phyloP scores from a whole-genome alignment of 2,797 vertebrate species.

The Chaunax sp. region DNA sequence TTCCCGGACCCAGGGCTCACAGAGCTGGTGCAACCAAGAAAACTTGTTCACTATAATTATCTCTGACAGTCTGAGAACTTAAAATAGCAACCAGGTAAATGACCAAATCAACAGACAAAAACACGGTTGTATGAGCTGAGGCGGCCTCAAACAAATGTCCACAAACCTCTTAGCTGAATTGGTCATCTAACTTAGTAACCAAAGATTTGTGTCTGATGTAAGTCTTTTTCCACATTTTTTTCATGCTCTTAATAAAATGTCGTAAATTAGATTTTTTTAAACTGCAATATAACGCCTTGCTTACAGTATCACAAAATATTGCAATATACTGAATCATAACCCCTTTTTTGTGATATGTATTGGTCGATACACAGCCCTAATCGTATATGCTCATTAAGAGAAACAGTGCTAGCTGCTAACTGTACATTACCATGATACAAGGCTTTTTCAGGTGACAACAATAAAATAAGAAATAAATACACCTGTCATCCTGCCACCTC shows the following conservation, averaged over 20 bases:
- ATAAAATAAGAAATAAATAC: slow-evolving; percentile 17
- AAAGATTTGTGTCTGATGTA: not conserved
- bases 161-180: not conserved
- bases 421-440: not conserved
- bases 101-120: not conserved
- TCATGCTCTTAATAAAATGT: too few relatives aligned
- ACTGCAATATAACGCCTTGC: too few relatives aligned
- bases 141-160: not conserved
- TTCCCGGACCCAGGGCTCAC: slow-evolving; percentile 37
- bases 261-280: too few relatives aligned
- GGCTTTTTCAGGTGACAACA: slow-evolving; percentile 7
- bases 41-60: slow-evolving; percentile 9
- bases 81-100: slow-evolving; percentile 9
- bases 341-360: too few relatives aligned
- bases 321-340: too few relatives aligned
- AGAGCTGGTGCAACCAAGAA: slow-evolving; percentile 18
- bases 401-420: slow-evolving; percentile 1
- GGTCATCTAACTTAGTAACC: not conserved
- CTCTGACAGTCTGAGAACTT: not conserved
- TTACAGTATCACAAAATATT: too few relatives aligned
- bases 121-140: not conserved
- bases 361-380: too few relatives aligned
- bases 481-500: slow-evolving; percentile 7
- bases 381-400: not conserved
- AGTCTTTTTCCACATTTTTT: too few relatives aligned